A percentile compares a stretch with the other conserved stretches of the same genome.
phyloP scores from a whole-genome alignment of 64 coral and sea anemone genomes.

The Astreopora myriophthalma region DNA sequence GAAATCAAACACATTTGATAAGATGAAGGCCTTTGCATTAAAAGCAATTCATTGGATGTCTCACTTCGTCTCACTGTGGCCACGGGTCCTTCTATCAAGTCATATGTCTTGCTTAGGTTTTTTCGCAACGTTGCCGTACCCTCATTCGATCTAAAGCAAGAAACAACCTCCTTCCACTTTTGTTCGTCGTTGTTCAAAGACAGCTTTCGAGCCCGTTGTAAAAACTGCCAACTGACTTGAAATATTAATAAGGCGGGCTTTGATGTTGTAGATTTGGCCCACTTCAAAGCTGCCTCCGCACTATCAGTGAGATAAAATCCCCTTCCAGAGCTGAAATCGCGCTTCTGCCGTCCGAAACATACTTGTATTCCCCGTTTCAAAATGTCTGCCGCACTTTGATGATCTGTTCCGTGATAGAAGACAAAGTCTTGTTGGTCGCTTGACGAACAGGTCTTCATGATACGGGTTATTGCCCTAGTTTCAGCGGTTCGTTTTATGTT shows the following conservation, averaged over 20 bases:
- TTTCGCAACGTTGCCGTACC: neutral
- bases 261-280: slow-evolving; percentile 11
- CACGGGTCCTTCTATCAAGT: slow-evolving; percentile 58
- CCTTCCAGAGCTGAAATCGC: slow-evolving; percentile 75
- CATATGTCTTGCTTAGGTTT: neutral
- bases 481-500: too few species aligned
- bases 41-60: neutral
- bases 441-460: too few species aligned
- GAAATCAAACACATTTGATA: slow-evolving; percentile 65
- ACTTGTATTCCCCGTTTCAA: slow-evolving; percentile 61
- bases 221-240: neutral
- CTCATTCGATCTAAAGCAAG: slow-evolving; percentile 11
- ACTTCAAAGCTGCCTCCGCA: slow-evolving; percentile 11
- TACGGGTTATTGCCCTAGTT: too few species aligned
- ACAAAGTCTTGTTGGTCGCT: neutral
- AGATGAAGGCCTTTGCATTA: neutral
- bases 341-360: slow-evolving; percentile 17
- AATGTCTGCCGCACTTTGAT: slow-evolving; percentile 65
- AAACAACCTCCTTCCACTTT: neutral
- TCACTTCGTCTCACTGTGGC: neutral
- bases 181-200: neutral
- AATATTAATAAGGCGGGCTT: slow-evolving; percentile 72
- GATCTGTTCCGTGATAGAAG: slow-evolving; percentile 86
- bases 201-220: neutral
- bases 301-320: slow-evolving; percentile 73